Base-by-base conservation (phyloP, 2,888 invertebrate species). In the Brachyptera risi region DNA sequence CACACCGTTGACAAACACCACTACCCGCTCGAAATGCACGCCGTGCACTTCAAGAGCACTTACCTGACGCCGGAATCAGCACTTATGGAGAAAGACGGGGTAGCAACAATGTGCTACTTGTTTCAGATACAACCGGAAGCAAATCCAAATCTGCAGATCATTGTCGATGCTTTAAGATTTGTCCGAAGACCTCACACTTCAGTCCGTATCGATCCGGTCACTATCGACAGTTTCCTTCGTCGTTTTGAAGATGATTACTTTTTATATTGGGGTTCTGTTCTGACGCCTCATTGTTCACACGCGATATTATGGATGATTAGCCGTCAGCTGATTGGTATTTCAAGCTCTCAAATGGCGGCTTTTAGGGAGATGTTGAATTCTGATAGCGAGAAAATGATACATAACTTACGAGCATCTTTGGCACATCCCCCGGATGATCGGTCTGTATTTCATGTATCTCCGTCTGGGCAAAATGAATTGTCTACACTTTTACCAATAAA, bases 1-100 rank as follows among this genome's bases (percentile, higher is more conserved):
- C 87, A 88, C 67, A 77, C 79, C 0, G 73, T 85, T 0, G 84
- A 86, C 64, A 78, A 78, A 23, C 69, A 68, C 35, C 73, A 73
- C 26, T 76, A 80, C 68, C 83, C 86, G 0, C 79, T 80, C 49
- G 87, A 87, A 78, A 79, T 87, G 79, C 87, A 87, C 72, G 78
- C 74, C 0, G 77, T 80, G 0, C 75, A 77, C 68, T 86, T 83
- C 69, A 84, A 81, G 68, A 77, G 80, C 9, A 77, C 79, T 62
- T 86, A 86, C 68, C 66, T 80, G 65, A 83, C 80, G 0, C 84
- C 84, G 69, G 79, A 84, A 63, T 78, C 78, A 40, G 86, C 87
- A 0, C 67, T 85, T 13, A 77, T 75, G 27, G 79, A 84, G 69
- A 71, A 75, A 1, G 86, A 86, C 66, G 83, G 83, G 7, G 63